A percentile compares a stretch with the other conserved stretches of the same genome.
Evolutionary conservation across 2,113 vertebrate genomes (phyloP).

Genomic region (Varanus salvator): DNA sequence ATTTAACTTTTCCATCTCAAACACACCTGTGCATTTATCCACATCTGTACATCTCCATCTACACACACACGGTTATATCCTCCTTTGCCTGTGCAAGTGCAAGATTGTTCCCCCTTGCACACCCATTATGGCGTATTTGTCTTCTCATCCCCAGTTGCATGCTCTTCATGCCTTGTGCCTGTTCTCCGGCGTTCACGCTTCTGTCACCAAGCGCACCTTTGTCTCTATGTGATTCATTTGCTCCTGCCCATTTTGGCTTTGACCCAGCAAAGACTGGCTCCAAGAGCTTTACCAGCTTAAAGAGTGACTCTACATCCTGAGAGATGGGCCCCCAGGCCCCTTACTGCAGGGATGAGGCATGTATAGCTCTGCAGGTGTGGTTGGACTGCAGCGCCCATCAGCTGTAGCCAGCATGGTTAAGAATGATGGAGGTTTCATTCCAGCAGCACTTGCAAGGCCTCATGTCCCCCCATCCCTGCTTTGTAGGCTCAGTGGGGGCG

Average conservation of each 20-base stretch:
- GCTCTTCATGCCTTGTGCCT: background rate
- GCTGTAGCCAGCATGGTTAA: no score
- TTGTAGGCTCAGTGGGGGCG: no score
- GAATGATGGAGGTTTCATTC: no score
- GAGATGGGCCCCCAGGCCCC: no score
- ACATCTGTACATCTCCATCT: background rate
- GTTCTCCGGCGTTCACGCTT: background rate
- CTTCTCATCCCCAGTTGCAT: conserved; percentile 2
- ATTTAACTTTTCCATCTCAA: background rate
- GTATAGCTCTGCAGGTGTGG: no score
- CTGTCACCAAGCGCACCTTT: background rate
- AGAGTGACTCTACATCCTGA: background rate
- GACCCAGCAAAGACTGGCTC: background rate
- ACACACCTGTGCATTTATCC: background rate
- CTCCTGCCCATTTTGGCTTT: background rate
- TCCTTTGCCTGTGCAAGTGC: background rate
- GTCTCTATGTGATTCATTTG: background rate
- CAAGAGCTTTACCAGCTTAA: background rate
- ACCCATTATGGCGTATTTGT: background rate
- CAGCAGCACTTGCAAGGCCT: no score
- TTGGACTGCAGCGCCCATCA: no score
- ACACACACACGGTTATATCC: background rate
- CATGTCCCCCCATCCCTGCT: no score
- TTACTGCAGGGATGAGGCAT: background rate
- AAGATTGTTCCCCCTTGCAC: background rate